These are phyloP conservation scores for Bombus pyrosoma DNA, from an alignment of 1,140 invertebrate genomes.

Conservation along the genomic window DNA sequence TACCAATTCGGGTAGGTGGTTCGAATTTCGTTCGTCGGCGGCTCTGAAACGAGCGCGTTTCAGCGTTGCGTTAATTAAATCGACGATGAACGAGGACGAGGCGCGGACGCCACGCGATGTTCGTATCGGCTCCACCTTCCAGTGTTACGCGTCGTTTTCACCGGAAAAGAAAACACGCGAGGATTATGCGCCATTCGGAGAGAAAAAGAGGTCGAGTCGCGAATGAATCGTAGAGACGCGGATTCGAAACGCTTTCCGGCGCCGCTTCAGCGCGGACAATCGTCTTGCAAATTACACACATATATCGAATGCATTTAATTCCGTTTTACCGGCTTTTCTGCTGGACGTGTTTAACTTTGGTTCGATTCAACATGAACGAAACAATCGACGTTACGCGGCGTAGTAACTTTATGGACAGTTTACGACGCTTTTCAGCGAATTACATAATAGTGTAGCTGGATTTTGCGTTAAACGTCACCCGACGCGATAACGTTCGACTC, in stretches of 20 bases:
- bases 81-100: not conserved
- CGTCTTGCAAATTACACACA: not conserved
- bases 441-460: not conserved
- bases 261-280: not conserved
- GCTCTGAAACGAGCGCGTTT: conserved; percentile 7
- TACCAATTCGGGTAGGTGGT: not conserved
- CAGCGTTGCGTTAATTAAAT: conserved; percentile 6
- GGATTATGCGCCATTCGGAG: conserved; percentile 8
- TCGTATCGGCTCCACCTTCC: not conserved
- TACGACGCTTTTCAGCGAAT: not conserved
- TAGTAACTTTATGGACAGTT: conserved; percentile 10
- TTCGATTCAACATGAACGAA: not conserved
- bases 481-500: not conserved
- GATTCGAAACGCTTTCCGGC: not conserved
- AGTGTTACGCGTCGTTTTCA: not conserved
- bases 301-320: conserved; percentile 15
- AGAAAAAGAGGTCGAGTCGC: not conserved
- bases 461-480: not conserved
- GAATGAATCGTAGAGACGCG: conserved; percentile 7
- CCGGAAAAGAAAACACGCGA: not conserved
- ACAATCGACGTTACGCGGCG: not conserved
- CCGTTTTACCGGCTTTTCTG: not conserved
- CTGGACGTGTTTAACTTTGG: not conserved
- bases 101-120: not conserved
- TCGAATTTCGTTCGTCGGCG: not conserved